These are phyloP conservation scores for Catagonus wagneri DNA, from an alignment of 2,113 vertebrate genomes.

Conservation along the genomic window DNA sequence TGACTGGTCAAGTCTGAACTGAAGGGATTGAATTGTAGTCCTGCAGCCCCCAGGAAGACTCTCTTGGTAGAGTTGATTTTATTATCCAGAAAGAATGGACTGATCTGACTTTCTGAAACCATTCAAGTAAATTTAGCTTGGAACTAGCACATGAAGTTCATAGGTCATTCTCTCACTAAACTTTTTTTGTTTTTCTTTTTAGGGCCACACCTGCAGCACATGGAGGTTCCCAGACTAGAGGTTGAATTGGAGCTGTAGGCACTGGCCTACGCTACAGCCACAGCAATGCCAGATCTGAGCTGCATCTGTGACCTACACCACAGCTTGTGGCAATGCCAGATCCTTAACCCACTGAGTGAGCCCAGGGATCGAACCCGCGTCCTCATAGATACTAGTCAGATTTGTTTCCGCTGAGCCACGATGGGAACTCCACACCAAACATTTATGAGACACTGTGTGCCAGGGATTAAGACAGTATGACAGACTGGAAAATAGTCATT, in stretches of 20 bases:
- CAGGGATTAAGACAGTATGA: neutral
- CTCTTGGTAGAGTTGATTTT: slow-evolving; percentile 3
- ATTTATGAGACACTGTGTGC: neutral
- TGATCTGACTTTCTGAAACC: slow-evolving; percentile 44
- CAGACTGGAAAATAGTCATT: neutral
- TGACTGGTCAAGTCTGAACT: neutral
- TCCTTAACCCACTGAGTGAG: no score
- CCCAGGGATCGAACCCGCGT: no score
- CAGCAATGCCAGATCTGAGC: no score
- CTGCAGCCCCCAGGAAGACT: neutral
- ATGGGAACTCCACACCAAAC: neutral
- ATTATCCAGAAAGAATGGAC: slow-evolving; percentile 37
- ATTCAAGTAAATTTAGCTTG: slow-evolving; percentile 49
- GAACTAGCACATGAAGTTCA: neutral
- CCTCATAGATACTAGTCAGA: no score
- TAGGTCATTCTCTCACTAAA: neutral
- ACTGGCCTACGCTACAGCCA: no score
- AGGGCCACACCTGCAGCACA: no score
- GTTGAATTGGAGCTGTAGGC: no score
- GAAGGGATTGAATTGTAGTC: neutral
- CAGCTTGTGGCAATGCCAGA: no score
- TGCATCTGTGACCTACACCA: no score
- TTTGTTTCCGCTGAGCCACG: no score
- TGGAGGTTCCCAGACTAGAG: no score
- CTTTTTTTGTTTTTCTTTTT: neutral